These are phyloP conservation scores for Dendropsophus ebraccatus DNA, from an alignment of 2,113 vertebrate species.

Conservation along the genomic window DNA sequence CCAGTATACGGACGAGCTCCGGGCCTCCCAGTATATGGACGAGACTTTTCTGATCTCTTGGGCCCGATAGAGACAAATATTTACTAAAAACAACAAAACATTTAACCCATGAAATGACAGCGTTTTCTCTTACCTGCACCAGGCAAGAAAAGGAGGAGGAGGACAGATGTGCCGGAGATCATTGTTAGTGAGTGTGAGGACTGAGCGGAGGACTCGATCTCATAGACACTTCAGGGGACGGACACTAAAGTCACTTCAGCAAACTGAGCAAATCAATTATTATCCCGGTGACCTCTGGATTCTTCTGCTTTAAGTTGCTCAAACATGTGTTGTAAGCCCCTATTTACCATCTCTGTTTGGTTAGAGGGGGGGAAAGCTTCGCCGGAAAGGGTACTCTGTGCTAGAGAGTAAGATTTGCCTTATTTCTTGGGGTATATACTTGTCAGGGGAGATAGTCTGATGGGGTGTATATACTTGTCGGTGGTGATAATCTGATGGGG, in stretches of 20 bases:
- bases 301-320: slow-evolving; percentile 29
- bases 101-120: neutral
- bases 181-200: slow-evolving; percentile 58
- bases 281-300: slow-evolving; percentile 58
- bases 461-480: too few relatives aligned
- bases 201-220: slow-evolving; percentile 42
- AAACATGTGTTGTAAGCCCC: slow-evolving; percentile 70
- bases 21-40: too few relatives aligned
- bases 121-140: slow-evolving; percentile 59
- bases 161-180: slow-evolving; percentile 53
- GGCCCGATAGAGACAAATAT: neutral
- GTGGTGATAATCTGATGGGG: too few relatives aligned
- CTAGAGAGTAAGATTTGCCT: too few relatives aligned
- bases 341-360: slow-evolving; percentile 50
- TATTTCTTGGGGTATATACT: too few relatives aligned
- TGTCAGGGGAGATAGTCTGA: too few relatives aligned
- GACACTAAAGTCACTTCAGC: slow-evolving; percentile 40
- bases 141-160: slow-evolving; percentile 66
- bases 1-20: too few relatives aligned
- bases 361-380: too few relatives aligned
- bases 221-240: slow-evolving; percentile 60
- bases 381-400: too few relatives aligned
- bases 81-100: neutral
- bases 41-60: neutral
- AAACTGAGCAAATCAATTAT: slow-evolving; percentile 72